Evolutionary conservation across 2,888 invertebrate species (phyloP).

Genomic region (Cantharis nigra): DNA sequence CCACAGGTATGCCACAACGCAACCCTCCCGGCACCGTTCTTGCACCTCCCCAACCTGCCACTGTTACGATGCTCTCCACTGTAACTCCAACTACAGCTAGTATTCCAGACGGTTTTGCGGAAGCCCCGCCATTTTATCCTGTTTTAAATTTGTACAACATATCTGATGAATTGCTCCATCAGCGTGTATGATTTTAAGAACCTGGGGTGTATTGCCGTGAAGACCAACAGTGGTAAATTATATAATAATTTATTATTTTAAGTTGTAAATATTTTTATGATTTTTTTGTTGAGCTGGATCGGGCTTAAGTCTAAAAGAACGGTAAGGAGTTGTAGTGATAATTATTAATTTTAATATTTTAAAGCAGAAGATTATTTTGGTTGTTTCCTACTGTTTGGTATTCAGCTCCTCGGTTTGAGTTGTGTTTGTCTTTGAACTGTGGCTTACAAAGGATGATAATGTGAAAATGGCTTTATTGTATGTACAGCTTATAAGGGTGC

Average conservation of each 20-base stretch:
- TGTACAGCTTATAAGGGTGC: no score
- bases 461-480: background rate
- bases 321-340: background rate
- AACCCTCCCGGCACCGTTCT: conserved; percentile 55
- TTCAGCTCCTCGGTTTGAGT: background rate
- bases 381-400: background rate
- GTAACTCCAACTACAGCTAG: conserved; percentile 25
- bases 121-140: conserved; percentile 46
- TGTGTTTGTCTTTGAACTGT: background rate
- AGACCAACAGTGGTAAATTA: background rate
- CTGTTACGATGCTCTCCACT: conserved; percentile 35
- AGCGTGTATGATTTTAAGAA: conserved; percentile 26
- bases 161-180: conserved; percentile 48
- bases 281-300: background rate
- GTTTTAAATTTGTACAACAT: conserved; percentile 51
- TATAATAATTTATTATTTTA: background rate
- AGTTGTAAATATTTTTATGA: background rate
- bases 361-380: background rate
- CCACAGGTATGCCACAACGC: conserved; percentile 54
- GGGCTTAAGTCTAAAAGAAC: background rate
- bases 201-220: background rate
- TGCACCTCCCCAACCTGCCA: conserved; percentile 48
- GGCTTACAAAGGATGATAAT: background rate
- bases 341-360: background rate
- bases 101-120: conserved; percentile 36